A percentile compares a stretch with the other conserved stretches of the same genome.
phyloP scores from a whole-genome alignment of 2,888 invertebrate genomes.

The Noctua comes region DNA sequence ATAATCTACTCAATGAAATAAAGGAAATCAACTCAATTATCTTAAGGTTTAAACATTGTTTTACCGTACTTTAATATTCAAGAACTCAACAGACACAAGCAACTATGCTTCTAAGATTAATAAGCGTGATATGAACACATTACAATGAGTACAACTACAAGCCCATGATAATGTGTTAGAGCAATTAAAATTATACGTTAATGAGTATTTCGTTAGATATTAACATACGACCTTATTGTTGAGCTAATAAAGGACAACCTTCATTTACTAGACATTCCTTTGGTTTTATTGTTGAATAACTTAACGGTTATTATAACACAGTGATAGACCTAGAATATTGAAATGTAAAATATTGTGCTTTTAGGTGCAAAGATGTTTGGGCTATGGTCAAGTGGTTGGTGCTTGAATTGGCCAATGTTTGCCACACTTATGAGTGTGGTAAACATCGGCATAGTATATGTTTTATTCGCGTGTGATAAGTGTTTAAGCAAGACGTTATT shows the following conservation, averaged over 20 bases:
- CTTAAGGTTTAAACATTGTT: not conserved
- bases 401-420: constrained; percentile 20
- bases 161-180: constrained; percentile 25
- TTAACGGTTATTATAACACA: constrained; percentile 23
- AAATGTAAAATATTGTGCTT: not conserved
- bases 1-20: not conserved
- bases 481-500: not conserved
- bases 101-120: constrained; percentile 19
- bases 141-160: constrained; percentile 21
- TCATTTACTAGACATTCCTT: constrained; percentile 41
- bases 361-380: not conserved
- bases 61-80: not conserved
- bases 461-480: not conserved
- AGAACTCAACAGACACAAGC: not conserved
- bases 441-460: not conserved
- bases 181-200: constrained; percentile 52
- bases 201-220: constrained; percentile 58
- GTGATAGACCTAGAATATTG: not conserved
- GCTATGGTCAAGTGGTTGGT: not conserved
- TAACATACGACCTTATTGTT: constrained; percentile 57
- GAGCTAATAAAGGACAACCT: constrained; percentile 54
- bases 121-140: constrained; percentile 31
- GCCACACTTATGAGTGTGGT: not conserved
- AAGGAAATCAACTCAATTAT: not conserved
- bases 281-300: constrained; percentile 36